phyloP scores from a whole-genome alignment of 2,888 invertebrate genomes.

The Mongoloraphidia duomilia region DNA sequence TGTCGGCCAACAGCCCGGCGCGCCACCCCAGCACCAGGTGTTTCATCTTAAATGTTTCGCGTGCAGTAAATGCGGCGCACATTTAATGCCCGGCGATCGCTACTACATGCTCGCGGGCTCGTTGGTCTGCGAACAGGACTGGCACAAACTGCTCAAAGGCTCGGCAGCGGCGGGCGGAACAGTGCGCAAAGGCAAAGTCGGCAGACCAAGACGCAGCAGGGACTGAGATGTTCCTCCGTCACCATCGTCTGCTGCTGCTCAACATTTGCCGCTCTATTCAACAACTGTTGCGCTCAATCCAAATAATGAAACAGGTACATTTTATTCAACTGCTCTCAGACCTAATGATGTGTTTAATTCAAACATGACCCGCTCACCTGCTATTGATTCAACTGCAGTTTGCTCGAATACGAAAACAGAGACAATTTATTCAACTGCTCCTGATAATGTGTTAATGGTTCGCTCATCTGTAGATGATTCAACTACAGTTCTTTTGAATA shows the following conservation, averaged over 20 bases:
- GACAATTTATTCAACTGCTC: too few species aligned
- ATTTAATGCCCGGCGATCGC: slow-evolving; percentile 83
- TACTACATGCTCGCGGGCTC: slow-evolving; percentile 78
- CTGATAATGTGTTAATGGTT: too few species aligned
- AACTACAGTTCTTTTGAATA: too few species aligned
- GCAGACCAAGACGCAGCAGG: slow-evolving; percentile 74
- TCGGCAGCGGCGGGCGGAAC: slow-evolving; percentile 42
- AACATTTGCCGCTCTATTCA: neutral
- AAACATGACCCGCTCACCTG: too few species aligned
- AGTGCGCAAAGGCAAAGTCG: slow-evolving; percentile 75
- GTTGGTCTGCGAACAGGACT: slow-evolving; percentile 89
- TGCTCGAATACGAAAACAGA: too few species aligned
- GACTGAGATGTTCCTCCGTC: slow-evolving; percentile 47
- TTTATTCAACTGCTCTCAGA: too few species aligned
- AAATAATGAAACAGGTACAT: too few species aligned
- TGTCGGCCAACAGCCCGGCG: slow-evolving; percentile 30
- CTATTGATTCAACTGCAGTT: too few species aligned
- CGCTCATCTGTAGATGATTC: too few species aligned
- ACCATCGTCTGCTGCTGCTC: neutral
- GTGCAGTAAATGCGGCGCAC: slow-evolving; percentile 84
- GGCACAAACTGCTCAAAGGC: slow-evolving; percentile 75
- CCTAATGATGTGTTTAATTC: too few species aligned
- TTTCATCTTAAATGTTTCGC: slow-evolving; percentile 94
- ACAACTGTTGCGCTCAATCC: too few species aligned
- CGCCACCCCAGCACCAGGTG: slow-evolving; percentile 50